Percentiles rank a stretch among this genome's conserved stretches.
Evolutionary conservation across 1,140 invertebrate genomes (phyloP).

Genomic region (Laupala kohalensis): DNA sequence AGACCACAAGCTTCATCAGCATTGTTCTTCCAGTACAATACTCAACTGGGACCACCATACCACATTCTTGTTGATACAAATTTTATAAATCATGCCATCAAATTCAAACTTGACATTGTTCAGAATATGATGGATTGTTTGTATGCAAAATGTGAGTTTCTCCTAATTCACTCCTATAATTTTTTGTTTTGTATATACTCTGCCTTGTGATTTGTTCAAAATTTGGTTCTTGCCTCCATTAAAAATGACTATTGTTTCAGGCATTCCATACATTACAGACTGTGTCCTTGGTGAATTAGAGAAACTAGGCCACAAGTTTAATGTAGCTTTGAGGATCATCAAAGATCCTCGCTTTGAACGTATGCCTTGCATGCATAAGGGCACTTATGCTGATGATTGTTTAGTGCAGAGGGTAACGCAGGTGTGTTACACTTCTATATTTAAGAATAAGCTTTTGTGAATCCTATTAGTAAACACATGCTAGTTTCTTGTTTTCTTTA

Average conservation of each 20-base stretch:
- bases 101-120: constrained; percentile 94
- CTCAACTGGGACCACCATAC: constrained; percentile 95
- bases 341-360: constrained; percentile 92
- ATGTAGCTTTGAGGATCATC: constrained; percentile 88
- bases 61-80: constrained; percentile 96
- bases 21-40: constrained; percentile 96
- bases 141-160: constrained; percentile 80
- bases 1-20: constrained; percentile 78
- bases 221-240: background rate
- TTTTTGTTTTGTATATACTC: constrained; percentile 3
- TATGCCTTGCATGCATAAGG: constrained; percentile 89
- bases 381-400: constrained; percentile 99
- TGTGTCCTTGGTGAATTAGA: constrained; percentile 98
- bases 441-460: too few species aligned
- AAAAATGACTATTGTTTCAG: constrained; percentile 27
- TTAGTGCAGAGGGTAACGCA: constrained; percentile 88
- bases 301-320: constrained; percentile 90
- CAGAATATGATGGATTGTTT: constrained; percentile 98
- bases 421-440: too few species aligned
- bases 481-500: too few species aligned
- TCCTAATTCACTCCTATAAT: background rate
- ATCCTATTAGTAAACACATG: too few species aligned
- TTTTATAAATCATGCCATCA: constrained; percentile 98
- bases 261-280: constrained; percentile 94
- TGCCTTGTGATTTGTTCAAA: background rate